A percentile compares a stretch with the other conserved stretches of the same genome.
phyloP scores from a whole-genome alignment of 2,797 vertebrate genomes.

The Fratercula arctica region DNA sequence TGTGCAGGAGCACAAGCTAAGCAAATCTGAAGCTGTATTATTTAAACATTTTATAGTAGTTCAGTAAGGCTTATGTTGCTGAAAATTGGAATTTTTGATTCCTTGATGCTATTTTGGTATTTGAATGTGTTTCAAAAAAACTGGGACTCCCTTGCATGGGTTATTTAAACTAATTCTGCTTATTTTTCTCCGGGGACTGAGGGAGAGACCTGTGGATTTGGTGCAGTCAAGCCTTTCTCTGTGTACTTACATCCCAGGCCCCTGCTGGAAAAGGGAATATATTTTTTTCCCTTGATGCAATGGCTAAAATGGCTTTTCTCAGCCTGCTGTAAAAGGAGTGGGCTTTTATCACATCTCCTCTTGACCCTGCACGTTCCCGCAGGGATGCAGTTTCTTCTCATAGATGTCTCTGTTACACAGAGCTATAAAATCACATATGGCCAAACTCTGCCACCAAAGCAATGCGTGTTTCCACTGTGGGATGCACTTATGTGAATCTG shows the following conservation, averaged over 20 bases:
- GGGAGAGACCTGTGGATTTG: background rate
- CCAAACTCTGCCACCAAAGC: background rate
- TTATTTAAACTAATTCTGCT: background rate
- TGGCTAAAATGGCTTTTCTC: conserved; percentile 26
- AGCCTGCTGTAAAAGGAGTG: background rate
- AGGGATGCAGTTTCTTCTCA: background rate
- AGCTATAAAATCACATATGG: background rate
- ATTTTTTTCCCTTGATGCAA: background rate
- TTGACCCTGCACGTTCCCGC: background rate
- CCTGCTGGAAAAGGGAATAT: background rate
- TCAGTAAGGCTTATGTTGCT: background rate
- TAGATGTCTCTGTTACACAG: background rate
- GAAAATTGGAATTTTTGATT: background rate
- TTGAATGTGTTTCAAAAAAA: background rate
- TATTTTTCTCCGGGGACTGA: background rate
- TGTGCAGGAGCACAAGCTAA: background rate
- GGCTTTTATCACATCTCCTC: conserved; percentile 36
- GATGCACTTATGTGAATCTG: background rate
- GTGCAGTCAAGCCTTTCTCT: background rate
- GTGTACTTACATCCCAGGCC: background rate
- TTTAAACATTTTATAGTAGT: background rate
- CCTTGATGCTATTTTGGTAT: background rate
- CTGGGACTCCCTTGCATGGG: background rate
- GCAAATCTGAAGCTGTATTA: background rate
- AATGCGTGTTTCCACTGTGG: rapidly evolving